phyloP scores from a whole-genome alignment of 2,888 invertebrate genomes.

The Drosophila picticornis region DNA sequence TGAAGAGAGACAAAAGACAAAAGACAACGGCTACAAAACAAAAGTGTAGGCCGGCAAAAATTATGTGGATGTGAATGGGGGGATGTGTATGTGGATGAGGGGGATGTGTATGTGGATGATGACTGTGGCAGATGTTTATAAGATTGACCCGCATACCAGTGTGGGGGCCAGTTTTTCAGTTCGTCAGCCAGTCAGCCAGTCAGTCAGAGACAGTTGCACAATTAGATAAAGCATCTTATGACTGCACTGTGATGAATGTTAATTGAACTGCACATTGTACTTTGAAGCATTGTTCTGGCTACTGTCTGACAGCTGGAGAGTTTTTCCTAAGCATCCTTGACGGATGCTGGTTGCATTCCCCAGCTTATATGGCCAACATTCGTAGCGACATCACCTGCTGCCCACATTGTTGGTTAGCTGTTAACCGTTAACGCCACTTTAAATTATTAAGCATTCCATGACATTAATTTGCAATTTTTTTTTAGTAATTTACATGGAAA shows the following conservation, averaged over 20 bases:
- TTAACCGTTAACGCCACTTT: constrained; percentile 43
- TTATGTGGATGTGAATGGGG: constrained; percentile 19
- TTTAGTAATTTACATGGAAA: neutral
- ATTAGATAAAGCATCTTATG: constrained; percentile 68
- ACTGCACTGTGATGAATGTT: constrained; percentile 73
- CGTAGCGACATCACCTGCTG: constrained; percentile 45
- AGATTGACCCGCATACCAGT: constrained; percentile 75
- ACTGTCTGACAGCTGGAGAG: constrained; percentile 27
- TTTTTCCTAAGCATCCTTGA: constrained; percentile 56
- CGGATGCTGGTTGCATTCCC: constrained; percentile 57
- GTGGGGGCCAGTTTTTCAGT: constrained; percentile 50
- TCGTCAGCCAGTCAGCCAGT: constrained; percentile 20
- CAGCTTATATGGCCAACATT: neutral
- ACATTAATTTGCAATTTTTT: constrained; percentile 39
- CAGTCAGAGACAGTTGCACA: constrained; percentile 53
- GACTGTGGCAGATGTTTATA: constrained; percentile 59
- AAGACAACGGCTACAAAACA: constrained; percentile 17
- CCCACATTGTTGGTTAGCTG: constrained; percentile 28
- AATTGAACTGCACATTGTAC: constrained; percentile 67
- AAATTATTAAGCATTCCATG: constrained; percentile 39
- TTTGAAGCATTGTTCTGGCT: constrained; percentile 56
- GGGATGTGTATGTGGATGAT: constrained; percentile 30
- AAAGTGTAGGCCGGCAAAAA: constrained; percentile 55
- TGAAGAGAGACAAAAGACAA: constrained; percentile 42
- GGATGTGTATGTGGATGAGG: neutral